Evolutionary conservation across 2,797 vertebrate genomes (phyloP).

Genomic region (Echeneis naucrates): DNA sequence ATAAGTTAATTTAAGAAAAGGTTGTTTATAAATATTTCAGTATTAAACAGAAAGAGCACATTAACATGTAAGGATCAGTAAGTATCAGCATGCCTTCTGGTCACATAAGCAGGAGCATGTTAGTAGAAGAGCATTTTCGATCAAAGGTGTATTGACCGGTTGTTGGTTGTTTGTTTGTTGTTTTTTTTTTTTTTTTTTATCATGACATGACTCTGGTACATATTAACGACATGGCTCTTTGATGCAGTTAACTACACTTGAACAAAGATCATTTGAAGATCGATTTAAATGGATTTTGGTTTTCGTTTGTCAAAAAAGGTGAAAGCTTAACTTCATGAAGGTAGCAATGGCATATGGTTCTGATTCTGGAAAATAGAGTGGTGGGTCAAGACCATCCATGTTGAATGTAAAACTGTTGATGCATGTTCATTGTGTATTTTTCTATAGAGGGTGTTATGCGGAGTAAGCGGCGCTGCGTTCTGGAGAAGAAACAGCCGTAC

Average conservation of each 20-base stretch:
- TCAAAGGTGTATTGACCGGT: not conserved
- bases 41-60: not conserved
- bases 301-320: too few species aligned
- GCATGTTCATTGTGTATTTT: constrained; percentile 42
- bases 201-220: not conserved
- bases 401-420: constrained; percentile 15
- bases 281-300: too few species aligned
- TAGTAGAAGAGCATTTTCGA: not conserved
- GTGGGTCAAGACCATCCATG: not conserved
- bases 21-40: not conserved
- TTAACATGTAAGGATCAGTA: not conserved
- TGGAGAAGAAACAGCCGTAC: constrained; percentile 98
- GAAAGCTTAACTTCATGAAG: not conserved
- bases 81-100: not conserved
- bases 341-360: not conserved
- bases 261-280: too few species aligned
- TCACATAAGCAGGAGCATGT: constrained; percentile 3
- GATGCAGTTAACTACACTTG: too few species aligned
- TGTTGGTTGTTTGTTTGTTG: too few species aligned
- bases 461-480: constrained; percentile 95
- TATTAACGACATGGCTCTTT: not conserved
- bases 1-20: not conserved
- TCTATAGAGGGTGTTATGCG: constrained; percentile 89
- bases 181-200: too few species aligned
- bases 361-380: not conserved